Evolutionary conservation across 2,888 invertebrate species (phyloP).

Genomic region (Geophilus truncorum): DNA sequence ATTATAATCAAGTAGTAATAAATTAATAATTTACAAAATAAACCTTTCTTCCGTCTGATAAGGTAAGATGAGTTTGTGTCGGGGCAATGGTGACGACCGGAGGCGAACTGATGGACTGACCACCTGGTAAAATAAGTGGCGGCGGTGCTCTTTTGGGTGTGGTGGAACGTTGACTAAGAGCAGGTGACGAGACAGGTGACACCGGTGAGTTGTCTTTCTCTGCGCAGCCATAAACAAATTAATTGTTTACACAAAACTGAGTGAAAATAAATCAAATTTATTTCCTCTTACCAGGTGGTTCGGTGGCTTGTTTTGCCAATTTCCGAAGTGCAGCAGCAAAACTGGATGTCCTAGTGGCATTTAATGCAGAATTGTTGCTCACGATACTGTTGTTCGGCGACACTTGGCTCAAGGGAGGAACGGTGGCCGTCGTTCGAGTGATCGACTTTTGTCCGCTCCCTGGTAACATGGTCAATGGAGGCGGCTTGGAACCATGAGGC

Average conservation of each 20-base stretch:
- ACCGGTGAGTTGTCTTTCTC: constrained; percentile 40
- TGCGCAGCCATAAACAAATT: no score
- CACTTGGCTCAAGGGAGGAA: constrained; percentile 49
- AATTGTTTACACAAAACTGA: no score
- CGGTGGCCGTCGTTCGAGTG: constrained; percentile 46
- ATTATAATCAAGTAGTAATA: no score
- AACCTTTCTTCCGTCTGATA: constrained; percentile 42
- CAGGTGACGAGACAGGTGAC: constrained; percentile 40
- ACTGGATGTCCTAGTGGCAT: constrained; percentile 53
- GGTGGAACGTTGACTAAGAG: constrained; percentile 41
- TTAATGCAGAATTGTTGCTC: constrained; percentile 43
- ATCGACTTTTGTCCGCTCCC: constrained; percentile 36
- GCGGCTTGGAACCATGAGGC: constrained; percentile 45
- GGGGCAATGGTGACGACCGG: constrained; percentile 50
- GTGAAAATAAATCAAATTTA: background rate
- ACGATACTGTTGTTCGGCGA: constrained; percentile 40
- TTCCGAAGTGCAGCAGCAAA: constrained; percentile 88
- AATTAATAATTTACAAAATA: constrained; percentile 8
- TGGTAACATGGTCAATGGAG: constrained; percentile 45
- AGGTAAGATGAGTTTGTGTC: constrained; percentile 44
- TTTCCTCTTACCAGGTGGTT: constrained; percentile 36
- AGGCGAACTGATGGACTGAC: constrained; percentile 44
- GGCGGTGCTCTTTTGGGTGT: constrained; percentile 46
- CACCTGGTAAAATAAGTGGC: constrained; percentile 43
- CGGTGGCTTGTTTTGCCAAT: constrained; percentile 79